These are phyloP conservation scores for Drosophila santomea DNA, from an alignment of 1,140 invertebrate species.

Conservation along the genomic window DNA sequence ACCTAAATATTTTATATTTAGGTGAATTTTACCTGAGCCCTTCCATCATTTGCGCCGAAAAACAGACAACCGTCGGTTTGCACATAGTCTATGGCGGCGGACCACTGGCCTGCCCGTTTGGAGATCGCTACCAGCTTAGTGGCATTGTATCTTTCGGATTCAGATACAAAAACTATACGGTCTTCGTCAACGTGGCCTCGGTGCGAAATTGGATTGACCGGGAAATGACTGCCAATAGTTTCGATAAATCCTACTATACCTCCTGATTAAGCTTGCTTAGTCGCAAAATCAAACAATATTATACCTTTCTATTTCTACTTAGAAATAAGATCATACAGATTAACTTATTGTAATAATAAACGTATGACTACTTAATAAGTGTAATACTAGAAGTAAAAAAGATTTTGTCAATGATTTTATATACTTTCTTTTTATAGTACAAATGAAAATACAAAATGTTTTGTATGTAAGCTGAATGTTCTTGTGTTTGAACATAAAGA, in stretches of 20 bases:
- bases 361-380: too few species aligned
- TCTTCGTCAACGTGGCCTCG: background rate
- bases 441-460: background rate
- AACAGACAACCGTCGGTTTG: too few species aligned
- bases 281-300: too few species aligned
- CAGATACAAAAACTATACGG: background rate
- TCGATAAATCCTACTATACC: background rate
- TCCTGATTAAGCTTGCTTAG: background rate
- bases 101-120: background rate
- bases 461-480: background rate
- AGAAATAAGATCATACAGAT: too few species aligned
- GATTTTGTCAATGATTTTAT: too few species aligned
- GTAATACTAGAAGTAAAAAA: too few species aligned
- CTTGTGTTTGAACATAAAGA: background rate
- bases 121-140: background rate
- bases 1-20: too few species aligned
- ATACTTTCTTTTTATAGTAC: background rate
- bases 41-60: background rate
- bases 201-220: background rate
- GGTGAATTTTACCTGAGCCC: background rate
- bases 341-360: too few species aligned
- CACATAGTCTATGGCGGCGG: background rate
- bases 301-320: too few species aligned
- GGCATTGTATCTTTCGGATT: background rate
- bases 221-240: background rate